Percentiles rank a stretch among this genome's conserved stretches.
These are phyloP conservation scores for Scolopax rusticola DNA, from an alignment of 2,797 vertebrate species.

Conservation along the genomic window DNA sequence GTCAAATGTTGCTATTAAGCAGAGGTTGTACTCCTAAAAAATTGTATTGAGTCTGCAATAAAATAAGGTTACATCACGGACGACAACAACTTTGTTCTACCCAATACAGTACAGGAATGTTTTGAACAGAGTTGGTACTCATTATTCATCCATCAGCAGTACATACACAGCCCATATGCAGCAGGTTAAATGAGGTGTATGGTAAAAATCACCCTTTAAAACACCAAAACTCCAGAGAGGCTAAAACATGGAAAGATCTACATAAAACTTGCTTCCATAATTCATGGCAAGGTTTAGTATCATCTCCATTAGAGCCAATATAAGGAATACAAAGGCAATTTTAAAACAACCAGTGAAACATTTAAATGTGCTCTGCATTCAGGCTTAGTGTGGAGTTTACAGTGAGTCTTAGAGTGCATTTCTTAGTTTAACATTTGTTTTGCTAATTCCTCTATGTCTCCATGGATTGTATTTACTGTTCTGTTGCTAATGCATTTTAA, in stretches of 20 bases:
- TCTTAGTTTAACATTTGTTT: conserved; percentile 80
- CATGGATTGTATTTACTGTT: conserved; percentile 80
- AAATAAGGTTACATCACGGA: not conserved
- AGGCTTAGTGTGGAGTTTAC: conserved; percentile 66
- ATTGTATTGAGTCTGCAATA: not conserved
- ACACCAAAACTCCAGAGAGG: not conserved
- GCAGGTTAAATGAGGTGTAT: conserved; percentile 6
- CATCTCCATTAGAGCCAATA: conserved; percentile 54
- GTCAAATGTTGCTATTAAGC: conserved; percentile 15
- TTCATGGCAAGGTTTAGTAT: conserved; percentile 21
- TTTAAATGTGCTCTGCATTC: conserved; percentile 59
- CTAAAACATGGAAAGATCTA: conserved; percentile 33
- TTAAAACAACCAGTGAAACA: conserved; percentile 63
- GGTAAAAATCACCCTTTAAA: conserved; percentile 27
- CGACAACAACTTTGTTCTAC: not conserved
- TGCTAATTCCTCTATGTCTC: conserved; percentile 79
- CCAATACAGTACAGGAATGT: not conserved
- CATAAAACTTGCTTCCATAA: conserved; percentile 34
- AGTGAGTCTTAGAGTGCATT: conserved; percentile 66
- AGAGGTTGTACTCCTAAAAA: not conserved
- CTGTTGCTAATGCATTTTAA: conserved; percentile 80
- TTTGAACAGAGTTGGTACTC: not conserved
- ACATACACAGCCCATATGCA: not conserved
- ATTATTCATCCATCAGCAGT: not conserved
- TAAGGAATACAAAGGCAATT: conserved; percentile 67